Conservation (phyloP, 1,140 invertebrate species). For the Conus betulinus region DNA sequence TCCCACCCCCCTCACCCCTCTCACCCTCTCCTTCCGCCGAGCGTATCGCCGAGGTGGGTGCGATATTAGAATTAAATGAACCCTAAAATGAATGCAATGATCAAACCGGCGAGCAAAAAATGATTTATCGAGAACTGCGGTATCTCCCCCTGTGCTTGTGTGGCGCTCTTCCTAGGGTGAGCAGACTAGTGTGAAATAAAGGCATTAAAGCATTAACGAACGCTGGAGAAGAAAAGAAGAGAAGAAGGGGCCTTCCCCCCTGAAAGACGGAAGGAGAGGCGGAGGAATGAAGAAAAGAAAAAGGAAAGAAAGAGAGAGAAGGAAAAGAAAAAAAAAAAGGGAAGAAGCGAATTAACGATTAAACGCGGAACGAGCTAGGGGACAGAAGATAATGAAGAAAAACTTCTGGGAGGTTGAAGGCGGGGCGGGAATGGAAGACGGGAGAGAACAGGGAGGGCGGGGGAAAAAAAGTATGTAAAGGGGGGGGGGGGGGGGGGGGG, state of each 20-base stretch:
- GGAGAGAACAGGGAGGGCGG: not conserved
- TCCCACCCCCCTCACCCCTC: not conserved
- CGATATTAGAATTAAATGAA: constrained; percentile 50
- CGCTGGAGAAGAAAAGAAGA: constrained; percentile 1
- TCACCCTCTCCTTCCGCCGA: not conserved
- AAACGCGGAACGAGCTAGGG: not conserved
- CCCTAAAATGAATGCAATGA: constrained; percentile 51
- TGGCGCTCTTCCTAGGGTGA: constrained; percentile 21
- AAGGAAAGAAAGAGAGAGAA: not conserved
- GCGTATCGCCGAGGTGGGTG: constrained; percentile 10
- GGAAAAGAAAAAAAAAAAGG: not conserved
- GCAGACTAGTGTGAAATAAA: constrained; percentile 46
- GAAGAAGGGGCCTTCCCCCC: not conserved
- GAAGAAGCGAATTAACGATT: constrained; percentile 18
- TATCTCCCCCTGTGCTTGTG: constrained; percentile 35
- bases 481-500: not conserved
- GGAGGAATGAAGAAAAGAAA: not conserved
- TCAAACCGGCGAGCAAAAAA: constrained; percentile 44
- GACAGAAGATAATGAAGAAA: constrained; percentile 5
- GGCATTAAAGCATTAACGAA: constrained; percentile 34
- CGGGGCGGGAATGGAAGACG: not conserved
- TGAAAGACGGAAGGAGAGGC: not conserved
- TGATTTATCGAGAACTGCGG: constrained; percentile 45
- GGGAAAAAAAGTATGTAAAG: not conserved
- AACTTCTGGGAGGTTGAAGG: too few relatives aligned